A percentile compares a stretch with the other conserved stretches of the same genome.
Conservation (phyloP, 2,888 invertebrate genomes). For the Lasiommata megera region DNA sequence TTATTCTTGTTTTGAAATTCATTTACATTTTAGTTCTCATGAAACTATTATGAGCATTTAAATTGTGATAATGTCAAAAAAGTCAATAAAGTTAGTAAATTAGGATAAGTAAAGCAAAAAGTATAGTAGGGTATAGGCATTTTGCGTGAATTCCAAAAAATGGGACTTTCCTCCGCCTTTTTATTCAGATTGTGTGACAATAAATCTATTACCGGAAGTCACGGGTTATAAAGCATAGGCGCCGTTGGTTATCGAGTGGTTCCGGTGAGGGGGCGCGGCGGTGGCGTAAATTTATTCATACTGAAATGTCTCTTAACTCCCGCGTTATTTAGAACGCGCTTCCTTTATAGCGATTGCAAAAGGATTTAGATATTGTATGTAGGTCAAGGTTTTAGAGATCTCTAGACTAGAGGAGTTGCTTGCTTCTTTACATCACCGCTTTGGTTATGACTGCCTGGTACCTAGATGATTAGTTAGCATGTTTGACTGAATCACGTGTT, state of each 20-base stretch:
- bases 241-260: constrained; percentile 75
- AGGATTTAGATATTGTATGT: constrained; percentile 44
- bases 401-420: too few species aligned
- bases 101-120: too few species aligned
- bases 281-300: constrained; percentile 74
- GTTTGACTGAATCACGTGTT: too few species aligned
- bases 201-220: constrained; percentile 79
- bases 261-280: constrained; percentile 61
- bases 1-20: too few species aligned
- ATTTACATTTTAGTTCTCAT: too few species aligned
- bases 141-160: constrained; percentile 11
- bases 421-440: too few species aligned
- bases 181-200: constrained; percentile 63
- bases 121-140: not conserved
- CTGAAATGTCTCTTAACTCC: constrained; percentile 67
- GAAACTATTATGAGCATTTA: too few species aligned
- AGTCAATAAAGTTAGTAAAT: too few species aligned
- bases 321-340: constrained; percentile 74
- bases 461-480: too few species aligned
- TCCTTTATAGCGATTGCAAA: constrained; percentile 55
- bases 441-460: too few species aligned
- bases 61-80: too few species aligned
- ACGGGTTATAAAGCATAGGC: constrained; percentile 79
- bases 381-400: constrained; percentile 26
- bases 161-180: constrained; percentile 19